Conservation (phyloP, 2,888 invertebrate species). For the Pogonocherus hispidulus region DNA sequence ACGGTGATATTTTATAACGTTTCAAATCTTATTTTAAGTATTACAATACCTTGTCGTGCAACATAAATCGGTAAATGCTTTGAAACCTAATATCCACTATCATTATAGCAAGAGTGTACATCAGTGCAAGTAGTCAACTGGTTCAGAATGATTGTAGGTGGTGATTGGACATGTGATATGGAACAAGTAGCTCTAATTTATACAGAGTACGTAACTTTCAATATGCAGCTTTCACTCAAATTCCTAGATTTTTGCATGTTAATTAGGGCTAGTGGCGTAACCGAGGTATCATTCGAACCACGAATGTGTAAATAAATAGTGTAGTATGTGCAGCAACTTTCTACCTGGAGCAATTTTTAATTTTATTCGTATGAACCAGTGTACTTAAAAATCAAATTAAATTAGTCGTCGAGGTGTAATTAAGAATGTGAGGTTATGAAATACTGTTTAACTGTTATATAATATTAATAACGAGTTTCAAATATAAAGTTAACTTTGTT, state of each 20-base stretch:
- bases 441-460: background rate
- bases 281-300: constrained; percentile 1
- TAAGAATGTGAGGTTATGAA: background rate
- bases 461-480: background rate
- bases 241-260: constrained; percentile 14
- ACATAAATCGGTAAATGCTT: too few species aligned
- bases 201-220: constrained; percentile 13
- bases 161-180: constrained; percentile 18
- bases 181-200: constrained; percentile 3
- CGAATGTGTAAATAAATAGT: constrained; percentile 7
- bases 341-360: constrained; percentile 1
- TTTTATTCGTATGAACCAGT: background rate
- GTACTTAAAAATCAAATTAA: background rate
- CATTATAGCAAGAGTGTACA: background rate
- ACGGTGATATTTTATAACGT: too few species aligned
- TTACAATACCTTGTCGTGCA: too few species aligned
- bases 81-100: background rate
- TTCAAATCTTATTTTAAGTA: too few species aligned
- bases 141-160: constrained; percentile 16
- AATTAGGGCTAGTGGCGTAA: constrained; percentile 16
- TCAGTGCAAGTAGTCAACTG: background rate
- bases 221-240: constrained; percentile 23
- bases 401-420: background rate
- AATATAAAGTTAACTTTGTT: too few species aligned
- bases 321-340: background rate